Conservation (phyloP, 1,140 invertebrate genomes). For the Brachionus plicatilis region DNA sequence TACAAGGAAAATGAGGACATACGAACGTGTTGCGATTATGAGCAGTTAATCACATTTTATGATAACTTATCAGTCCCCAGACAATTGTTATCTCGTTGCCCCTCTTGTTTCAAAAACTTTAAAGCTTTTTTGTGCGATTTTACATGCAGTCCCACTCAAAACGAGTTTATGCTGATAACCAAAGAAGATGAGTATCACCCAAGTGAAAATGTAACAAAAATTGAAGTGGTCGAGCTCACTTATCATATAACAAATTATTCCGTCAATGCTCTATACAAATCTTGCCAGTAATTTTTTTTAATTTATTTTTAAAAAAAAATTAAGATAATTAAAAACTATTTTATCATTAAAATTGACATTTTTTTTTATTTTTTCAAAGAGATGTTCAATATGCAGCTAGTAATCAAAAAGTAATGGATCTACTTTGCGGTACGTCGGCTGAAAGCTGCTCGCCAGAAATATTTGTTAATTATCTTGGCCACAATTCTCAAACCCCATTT, state of each 20-base stretch:
- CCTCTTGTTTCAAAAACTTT: constrained; percentile 37
- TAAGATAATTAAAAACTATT: too few relatives aligned
- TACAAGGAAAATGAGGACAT: constrained; percentile 27
- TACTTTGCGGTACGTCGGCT: constrained; percentile 9
- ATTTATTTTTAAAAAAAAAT: not conserved
- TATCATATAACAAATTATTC: constrained; percentile 12
- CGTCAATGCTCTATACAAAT: constrained; percentile 5
- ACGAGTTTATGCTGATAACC: not conserved
- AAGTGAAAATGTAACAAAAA: not conserved
- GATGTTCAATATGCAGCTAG: constrained; percentile 31
- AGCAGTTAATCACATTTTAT: not conserved
- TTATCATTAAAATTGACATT: too few relatives aligned
- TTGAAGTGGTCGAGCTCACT: not conserved
- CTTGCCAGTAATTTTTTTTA: constrained; percentile 4
- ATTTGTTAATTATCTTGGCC: constrained; percentile 25
- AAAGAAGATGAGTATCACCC: not conserved
- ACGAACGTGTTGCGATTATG: constrained; percentile 8
- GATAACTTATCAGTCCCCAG: constrained; percentile 23
- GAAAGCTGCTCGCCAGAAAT: constrained; percentile 18
- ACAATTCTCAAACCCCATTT: constrained; percentile 36
- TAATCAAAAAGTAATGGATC: constrained; percentile 40
- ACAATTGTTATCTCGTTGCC: constrained; percentile 29
- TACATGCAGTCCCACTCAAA: constrained; percentile 9
- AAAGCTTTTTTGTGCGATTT: constrained; percentile 35
- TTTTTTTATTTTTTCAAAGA: not conserved